Evolutionary conservation across 1,140 invertebrate genomes (phyloP).

Genomic region (Drosophila melanica): DNA sequence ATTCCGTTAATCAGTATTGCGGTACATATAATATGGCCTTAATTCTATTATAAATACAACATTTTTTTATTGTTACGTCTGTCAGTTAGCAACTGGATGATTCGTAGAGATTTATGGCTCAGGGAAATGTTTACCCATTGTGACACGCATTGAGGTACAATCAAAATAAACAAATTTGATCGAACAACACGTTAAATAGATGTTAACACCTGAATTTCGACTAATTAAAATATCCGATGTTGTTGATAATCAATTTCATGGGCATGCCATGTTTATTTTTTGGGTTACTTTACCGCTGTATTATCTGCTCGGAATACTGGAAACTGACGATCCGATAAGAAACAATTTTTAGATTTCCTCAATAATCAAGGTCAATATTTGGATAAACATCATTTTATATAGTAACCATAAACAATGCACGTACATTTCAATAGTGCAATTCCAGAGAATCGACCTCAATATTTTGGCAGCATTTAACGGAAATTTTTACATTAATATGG

Average conservation of each 20-base stretch:
- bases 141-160: conserved; percentile 8
- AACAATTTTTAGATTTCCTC: conserved; percentile 7
- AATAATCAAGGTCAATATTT: conserved; percentile 24
- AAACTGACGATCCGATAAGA: conserved; percentile 21
- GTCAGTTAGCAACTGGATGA: not conserved
- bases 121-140: conserved; percentile 22
- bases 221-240: conserved; percentile 31
- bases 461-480: conserved; percentile 33
- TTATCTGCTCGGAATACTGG: not conserved
- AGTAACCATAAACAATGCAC: conserved; percentile 23
- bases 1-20: too few relatives aligned
- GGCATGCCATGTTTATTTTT: conserved; percentile 31
- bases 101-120: not conserved
- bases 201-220: conserved; percentile 31
- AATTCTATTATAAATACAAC: too few relatives aligned
- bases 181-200: conserved; percentile 25
- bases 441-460: conserved; percentile 20
- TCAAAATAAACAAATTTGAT: conserved; percentile 24
- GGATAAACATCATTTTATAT: conserved; percentile 8
- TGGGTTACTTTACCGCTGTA: conserved; percentile 27
- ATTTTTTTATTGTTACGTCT: not conserved
- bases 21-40: not conserved
- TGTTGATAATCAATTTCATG: conserved; percentile 50
- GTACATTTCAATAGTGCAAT: conserved; percentile 8
- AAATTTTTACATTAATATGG: conserved; percentile 52